Percentiles rank a stretch among this genome's conserved stretches.
Evolutionary conservation across 2,797 vertebrate genomes (phyloP).

Genomic region (Coendou prehensilis): DNA sequence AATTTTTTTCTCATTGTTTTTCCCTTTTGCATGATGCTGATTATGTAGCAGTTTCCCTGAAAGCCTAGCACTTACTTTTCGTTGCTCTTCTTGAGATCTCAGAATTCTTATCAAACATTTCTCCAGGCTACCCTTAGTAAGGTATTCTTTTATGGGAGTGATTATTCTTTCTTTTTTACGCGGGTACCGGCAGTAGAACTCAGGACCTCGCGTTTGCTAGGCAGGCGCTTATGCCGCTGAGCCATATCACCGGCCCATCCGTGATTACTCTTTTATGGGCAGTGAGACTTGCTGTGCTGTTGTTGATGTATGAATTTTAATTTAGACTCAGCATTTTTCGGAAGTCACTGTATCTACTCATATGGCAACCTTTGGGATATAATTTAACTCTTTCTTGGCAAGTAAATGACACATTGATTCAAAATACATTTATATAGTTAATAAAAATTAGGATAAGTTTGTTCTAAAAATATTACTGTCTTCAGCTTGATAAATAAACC

Average conservation of each 20-base stretch:
- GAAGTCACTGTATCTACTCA: background rate
- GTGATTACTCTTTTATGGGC: background rate
- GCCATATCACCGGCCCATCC: too few species aligned
- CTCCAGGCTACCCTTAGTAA: background rate
- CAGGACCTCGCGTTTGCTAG: too few species aligned
- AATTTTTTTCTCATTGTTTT: conserved; percentile 13
- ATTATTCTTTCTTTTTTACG: background rate
- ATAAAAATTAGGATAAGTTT: conserved; percentile 23
- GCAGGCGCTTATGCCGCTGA: too few species aligned
- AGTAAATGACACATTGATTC: background rate
- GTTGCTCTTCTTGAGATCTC: background rate
- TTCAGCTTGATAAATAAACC: conserved; percentile 51
- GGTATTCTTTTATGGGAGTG: background rate
- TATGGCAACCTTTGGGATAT: conserved; percentile 15
- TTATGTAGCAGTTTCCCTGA: background rate
- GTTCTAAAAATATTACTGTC: conserved; percentile 10
- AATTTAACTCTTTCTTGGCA: conserved; percentile 2
- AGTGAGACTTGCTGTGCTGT: background rate
- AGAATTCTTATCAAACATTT: background rate
- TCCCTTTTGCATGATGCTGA: background rate
- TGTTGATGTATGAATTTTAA: conserved; percentile 63
- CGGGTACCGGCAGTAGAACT: too few species aligned
- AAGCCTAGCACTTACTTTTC: background rate
- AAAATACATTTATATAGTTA: conserved; percentile 32
- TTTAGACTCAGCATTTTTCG: conserved; percentile 15